phyloP scores from a whole-genome alignment of 2,888 invertebrate species.

The Harpagoxenus sublaevis region DNA sequence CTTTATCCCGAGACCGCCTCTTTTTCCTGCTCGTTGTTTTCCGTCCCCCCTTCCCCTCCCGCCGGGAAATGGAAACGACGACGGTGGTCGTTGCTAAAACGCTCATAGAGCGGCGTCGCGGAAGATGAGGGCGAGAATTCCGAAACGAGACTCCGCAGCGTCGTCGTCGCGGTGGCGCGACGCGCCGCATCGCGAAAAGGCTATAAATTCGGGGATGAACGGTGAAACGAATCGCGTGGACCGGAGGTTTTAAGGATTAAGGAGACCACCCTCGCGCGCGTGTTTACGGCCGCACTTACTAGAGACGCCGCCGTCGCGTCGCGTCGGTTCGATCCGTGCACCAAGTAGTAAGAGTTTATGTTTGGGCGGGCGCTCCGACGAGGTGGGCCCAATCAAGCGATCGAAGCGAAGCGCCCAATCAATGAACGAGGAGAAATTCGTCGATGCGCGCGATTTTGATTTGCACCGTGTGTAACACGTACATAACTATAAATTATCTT shows the following conservation, averaged over 20 bases:
- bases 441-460: background rate
- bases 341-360: conserved; percentile 31
- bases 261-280: conserved; percentile 23
- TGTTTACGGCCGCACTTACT: conserved; percentile 44
- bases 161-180: conserved; percentile 6
- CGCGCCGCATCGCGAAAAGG: conserved; percentile 15
- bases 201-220: conserved; percentile 63
- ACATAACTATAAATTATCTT: background rate
- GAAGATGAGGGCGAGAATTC: conserved; percentile 58
- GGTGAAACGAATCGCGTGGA: conserved; percentile 14
- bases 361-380: background rate
- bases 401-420: background rate
- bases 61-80: conserved; percentile 33
- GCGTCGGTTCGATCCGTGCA: conserved; percentile 29
- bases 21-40: conserved; percentile 26
- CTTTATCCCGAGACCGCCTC: conserved; percentile 55
- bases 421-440: background rate
- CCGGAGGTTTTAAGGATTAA: conserved; percentile 51
- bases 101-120: conserved; percentile 48
- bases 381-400: background rate
- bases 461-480: background rate
- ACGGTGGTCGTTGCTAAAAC: conserved; percentile 48
- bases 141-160: conserved; percentile 52
- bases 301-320: conserved; percentile 11
- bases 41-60: background rate